phyloP scores from a whole-genome alignment of 2,888 invertebrate species.

The Lacanobia wlatinum region DNA sequence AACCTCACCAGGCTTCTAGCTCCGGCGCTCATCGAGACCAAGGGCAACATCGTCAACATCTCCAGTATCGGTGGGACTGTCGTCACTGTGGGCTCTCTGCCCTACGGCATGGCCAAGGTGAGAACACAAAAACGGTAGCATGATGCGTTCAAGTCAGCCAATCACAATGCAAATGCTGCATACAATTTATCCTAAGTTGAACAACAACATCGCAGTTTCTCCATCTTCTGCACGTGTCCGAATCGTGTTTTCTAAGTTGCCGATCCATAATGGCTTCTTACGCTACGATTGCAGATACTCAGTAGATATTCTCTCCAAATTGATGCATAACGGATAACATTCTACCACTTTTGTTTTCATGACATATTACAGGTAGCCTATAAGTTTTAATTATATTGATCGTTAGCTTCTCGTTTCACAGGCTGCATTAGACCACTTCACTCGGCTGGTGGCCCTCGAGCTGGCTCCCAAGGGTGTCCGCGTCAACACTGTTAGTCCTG shows the following conservation, averaged over 20 bases:
- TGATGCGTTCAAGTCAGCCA: not conserved
- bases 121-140: too few species aligned
- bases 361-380: too few species aligned
- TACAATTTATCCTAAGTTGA: too few species aligned
- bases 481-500: conserved; percentile 94
- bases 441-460: conserved; percentile 92
- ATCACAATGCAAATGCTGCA: too few species aligned
- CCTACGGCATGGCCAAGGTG: conserved; percentile 96
- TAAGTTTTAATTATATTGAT: not conserved
- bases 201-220: too few species aligned
- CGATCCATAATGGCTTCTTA: too few species aligned
- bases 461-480: conserved; percentile 91
- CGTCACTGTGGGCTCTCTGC: conserved; percentile 95
- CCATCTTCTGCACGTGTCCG: too few species aligned
- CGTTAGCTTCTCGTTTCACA: conserved; percentile 24
- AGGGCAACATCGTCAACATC: conserved; percentile 94
- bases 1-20: conserved; percentile 92
- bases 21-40: conserved; percentile 92
- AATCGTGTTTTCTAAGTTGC: too few species aligned
- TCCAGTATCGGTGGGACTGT: conserved; percentile 92
- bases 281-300: too few species aligned
- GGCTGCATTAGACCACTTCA: conserved; percentile 77
- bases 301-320: too few species aligned
- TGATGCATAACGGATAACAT: too few species aligned
- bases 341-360: too few species aligned